These are phyloP conservation scores for Hyperopisus bebe DNA, from an alignment of 2,113 vertebrate species.

Conservation along the genomic window DNA sequence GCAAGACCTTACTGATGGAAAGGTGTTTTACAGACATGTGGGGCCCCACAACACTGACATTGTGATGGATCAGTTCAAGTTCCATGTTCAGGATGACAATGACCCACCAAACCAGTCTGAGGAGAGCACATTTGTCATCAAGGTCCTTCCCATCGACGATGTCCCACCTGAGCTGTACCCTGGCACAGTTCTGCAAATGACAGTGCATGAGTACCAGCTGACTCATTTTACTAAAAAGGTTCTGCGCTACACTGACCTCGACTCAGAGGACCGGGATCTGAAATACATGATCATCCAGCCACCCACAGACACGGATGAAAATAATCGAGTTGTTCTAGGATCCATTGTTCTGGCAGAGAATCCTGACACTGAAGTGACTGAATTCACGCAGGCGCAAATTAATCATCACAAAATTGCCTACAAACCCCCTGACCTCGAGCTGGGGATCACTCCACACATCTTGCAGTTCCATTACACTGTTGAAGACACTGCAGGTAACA, in stretches of 20 bases:
- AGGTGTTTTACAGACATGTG: conserved; percentile 76
- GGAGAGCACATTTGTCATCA: conserved; percentile 68
- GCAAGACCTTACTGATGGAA: conserved; percentile 78
- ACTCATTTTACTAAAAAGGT: conserved; percentile 77
- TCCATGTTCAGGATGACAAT: conserved; percentile 84
- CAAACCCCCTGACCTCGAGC: conserved; percentile 73
- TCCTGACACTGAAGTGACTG: conserved; percentile 66
- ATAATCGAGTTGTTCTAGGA: conserved; percentile 67
- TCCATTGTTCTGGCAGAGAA: conserved; percentile 79
- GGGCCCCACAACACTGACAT: conserved; percentile 75
- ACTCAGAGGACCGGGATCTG: conserved; percentile 83
- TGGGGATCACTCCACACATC: conserved; percentile 81
- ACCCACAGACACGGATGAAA: conserved; percentile 78
- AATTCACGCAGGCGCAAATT: conserved; percentile 90
- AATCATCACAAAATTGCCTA: conserved; percentile 92
- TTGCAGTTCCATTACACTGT: conserved; percentile 83
- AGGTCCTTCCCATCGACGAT: conserved; percentile 76
- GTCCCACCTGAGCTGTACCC: conserved; percentile 75
- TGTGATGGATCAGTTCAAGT: conserved; percentile 74
- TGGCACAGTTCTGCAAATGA: conserved; percentile 75
- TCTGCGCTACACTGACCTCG: conserved; percentile 81
- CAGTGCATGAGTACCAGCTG: conserved; percentile 80
- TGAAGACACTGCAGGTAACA: conserved; percentile 79
- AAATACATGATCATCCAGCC: conserved; percentile 75
- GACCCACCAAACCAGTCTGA: conserved; percentile 85